Conservation (phyloP, 2,888 invertebrate species). For the Microplitis manilae region DNA sequence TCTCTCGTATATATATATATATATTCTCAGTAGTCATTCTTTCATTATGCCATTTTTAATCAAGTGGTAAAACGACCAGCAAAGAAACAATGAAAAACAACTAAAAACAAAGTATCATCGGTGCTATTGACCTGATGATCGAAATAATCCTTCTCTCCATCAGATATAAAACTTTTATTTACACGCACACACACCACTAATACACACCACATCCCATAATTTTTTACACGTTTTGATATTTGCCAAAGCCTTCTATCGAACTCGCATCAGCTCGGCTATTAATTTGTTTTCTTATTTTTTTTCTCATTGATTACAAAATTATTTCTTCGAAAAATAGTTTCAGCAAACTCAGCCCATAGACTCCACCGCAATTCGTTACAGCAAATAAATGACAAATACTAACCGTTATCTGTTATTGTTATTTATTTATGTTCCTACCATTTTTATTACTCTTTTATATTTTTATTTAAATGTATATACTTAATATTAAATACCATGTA, state of each 20-base stretch:
- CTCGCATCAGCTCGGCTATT: too few relatives aligned
- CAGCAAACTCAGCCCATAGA: neutral
- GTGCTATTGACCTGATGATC: neutral
- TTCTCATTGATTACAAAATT: too few relatives aligned
- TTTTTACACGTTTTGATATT: too few relatives aligned
- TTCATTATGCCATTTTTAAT: constrained; percentile 70
- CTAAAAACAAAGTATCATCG: constrained; percentile 9
- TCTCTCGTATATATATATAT: constrained; percentile 9
- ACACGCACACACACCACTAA: neutral
- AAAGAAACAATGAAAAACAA: constrained; percentile 42
- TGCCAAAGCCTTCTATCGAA: too few relatives aligned
- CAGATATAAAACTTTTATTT: neutral
- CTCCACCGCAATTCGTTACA: neutral
- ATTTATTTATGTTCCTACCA: neutral
- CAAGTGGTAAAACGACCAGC: constrained; percentile 49
- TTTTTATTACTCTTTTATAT: neutral
- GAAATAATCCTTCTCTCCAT: neutral
- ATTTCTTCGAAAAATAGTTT: too few relatives aligned
- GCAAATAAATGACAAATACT: neutral
- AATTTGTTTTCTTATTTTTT: too few relatives aligned
- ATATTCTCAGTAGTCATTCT: constrained; percentile 62
- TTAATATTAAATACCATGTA: neutral
- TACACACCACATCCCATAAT: too few relatives aligned
- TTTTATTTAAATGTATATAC: neutral
- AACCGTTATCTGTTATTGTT: neutral